Base-by-base conservation (phyloP, 2,888 invertebrate species). In the Euclidia mi region DNA sequence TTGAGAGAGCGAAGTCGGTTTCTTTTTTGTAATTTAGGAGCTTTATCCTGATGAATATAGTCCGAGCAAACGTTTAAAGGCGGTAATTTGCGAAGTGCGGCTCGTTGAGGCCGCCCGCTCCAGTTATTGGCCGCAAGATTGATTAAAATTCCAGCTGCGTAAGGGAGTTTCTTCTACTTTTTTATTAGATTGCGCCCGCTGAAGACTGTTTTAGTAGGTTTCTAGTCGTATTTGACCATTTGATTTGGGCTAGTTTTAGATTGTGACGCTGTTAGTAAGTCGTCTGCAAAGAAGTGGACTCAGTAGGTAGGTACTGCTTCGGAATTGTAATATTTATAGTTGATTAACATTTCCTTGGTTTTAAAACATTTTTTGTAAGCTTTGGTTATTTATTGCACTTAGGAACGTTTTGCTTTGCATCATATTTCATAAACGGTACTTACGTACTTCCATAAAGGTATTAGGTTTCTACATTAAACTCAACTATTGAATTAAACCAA, bases 71-170 rank as follows among this genome's bases (percentile, higher is more conserved):
- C 80, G 82, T 70, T 88, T 85, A 77, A 83, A 86, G 83, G 84
- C 83, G 84, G 87, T 89, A 90, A 91, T 91, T 91, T 88, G 89
- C 72, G 82, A 89, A 85, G 81, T 79, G 78, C 71, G 78, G 70
- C 79, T 79, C 82, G 84, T 81, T 79, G 78, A 76, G 81, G 60
- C 70, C 74, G 74, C 68, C 66, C 66, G 76, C 81, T 79, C 64
- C 85, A 83, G 85, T 86, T 88, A 91, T 91, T 88, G 90, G 88
- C 89, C 91, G 79, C 90, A 88, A 88, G 90, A 90, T 91, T 92
- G 91, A 92, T 92, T 92, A 91, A 92, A 92, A 92, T 92, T 92
- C 91, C 83, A 69, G 79, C 84, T 84, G 86, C 87, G 90, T 90
- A 85, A 85, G 85, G 79, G 75, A 82, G 82, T 79, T 79, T 79